Conservation (phyloP, 2,797 vertebrate genomes). For the Gorsachius magnificus region DNA sequence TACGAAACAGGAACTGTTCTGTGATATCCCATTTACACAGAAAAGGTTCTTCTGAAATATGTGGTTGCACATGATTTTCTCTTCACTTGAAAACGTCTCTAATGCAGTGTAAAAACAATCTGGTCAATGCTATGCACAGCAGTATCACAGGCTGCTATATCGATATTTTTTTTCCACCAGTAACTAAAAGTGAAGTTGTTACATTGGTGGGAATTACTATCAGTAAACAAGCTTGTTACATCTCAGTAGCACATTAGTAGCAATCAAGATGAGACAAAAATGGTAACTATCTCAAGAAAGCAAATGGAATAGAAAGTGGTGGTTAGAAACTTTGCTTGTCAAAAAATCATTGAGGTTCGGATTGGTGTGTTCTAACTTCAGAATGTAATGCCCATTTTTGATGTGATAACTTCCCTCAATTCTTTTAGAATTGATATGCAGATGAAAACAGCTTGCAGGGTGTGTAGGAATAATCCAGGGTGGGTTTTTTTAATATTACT, state of each 20-base stretch:
- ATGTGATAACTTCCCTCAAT: background rate
- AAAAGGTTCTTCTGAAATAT: background rate
- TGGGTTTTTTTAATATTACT: background rate
- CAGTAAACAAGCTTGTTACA: background rate
- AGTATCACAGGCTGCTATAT: background rate
- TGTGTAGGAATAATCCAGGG: background rate
- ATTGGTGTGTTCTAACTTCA: background rate
- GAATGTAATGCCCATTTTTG: background rate
- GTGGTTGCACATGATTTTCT: background rate
- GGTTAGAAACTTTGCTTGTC: background rate
- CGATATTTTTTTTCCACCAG: background rate
- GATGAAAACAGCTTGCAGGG: background rate
- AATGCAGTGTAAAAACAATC: background rate
- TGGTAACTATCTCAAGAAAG: slow-evolving; percentile 30
- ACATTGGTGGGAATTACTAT: slow-evolving; percentile 12
- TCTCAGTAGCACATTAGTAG: background rate
- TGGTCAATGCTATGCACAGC: background rate
- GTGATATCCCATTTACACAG: background rate
- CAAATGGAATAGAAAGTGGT: background rate
- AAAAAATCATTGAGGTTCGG: background rate
- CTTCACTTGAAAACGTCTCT: background rate
- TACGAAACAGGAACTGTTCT: background rate
- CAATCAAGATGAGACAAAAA: slow-evolving; percentile 37
- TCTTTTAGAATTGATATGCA: background rate
- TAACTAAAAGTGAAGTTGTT: slow-evolving; percentile 37